Evolutionary conservation across 2,888 invertebrate genomes (phyloP), one percentile per base, ranked within the genome.

Genomic region (Yponomeuta plumbellus): DNA sequence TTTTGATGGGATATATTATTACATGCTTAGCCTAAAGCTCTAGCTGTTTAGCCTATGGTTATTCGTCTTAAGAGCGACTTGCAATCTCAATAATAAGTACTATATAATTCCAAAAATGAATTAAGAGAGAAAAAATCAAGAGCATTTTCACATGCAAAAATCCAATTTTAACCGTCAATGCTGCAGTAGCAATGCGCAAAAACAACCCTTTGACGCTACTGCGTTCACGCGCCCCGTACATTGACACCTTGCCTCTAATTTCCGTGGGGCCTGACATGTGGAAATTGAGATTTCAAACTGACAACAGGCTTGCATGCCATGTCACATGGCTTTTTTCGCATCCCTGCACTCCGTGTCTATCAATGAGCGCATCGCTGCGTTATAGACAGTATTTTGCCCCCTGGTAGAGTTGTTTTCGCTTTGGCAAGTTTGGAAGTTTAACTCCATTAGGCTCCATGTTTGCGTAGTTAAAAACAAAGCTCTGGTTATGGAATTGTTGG

Each of bases 241-340:
- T 52, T 52, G 44, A 52, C 44, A 52, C 44, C 44, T 52, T 52
- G 75, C 73, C 76, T 78, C 84, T 81, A 80, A 88, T 88, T 88
- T 88, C 88, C 88, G 83, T 71, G 69, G 66, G 73, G 56, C 71
- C 71, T 75, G 82, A 78, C 85, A 81, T 74, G 71, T 85, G 87
- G 88, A 88, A 88, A 87, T 88, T 85, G 84, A 81, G 73, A 78
- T 72, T 76, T 74, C 76, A 75, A 77, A 75, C 75, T 75, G 69
- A 72, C 68, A 40, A 22, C 66, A 1, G n/a, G n/a, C 59, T 22
- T 10, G 21, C 22, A 23, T 23, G 23, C 22, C 59, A 17, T 52
- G 44, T 52, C 44, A 52, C 44, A 3, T 13, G 44, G 44, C 17
- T 52, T 52, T 52, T 52, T 52, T 52, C 44, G 17, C 44, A 52